phyloP scores from a whole-genome alignment of 1,140 invertebrate genomes.

The Phthorimaea operculella region DNA sequence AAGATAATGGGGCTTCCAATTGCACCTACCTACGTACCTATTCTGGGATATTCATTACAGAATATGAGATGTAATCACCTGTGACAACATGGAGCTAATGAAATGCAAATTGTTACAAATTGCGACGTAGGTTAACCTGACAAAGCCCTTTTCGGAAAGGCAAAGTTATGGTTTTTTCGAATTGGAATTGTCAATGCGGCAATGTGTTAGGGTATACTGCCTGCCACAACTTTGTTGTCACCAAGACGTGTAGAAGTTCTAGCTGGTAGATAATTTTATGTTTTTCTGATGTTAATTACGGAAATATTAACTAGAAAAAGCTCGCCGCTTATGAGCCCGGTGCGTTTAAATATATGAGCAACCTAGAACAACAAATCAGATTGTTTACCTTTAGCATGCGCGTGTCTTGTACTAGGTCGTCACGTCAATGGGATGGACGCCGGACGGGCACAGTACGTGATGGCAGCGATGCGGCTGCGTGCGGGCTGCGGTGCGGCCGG shows the following conservation, averaged over 20 bases:
- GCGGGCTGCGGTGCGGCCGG: not conserved
- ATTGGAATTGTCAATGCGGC: conserved; percentile 3
- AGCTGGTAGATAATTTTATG: too few species aligned
- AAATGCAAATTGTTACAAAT: conserved; percentile 1
- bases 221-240: not conserved
- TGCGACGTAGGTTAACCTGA: conserved; percentile 1
- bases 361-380: too few species aligned
- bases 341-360: too few species aligned
- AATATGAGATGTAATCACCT: conserved; percentile 1
- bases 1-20: too few species aligned
- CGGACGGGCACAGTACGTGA: too few species aligned
- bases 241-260: not conserved
- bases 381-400: too few species aligned
- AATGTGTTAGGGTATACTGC: not conserved
- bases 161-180: not conserved
- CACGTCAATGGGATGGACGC: too few species aligned
- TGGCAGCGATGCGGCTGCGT: not conserved
- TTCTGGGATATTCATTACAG: not conserved
- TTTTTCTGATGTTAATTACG: too few species aligned
- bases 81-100: not conserved
- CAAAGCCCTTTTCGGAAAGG: not conserved
- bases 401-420: too few species aligned
- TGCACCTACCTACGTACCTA: not conserved
- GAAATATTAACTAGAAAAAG: too few species aligned
- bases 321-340: too few species aligned